phyloP scores from a whole-genome alignment of 2,888 invertebrate genomes.

The Lagria hirta region DNA sequence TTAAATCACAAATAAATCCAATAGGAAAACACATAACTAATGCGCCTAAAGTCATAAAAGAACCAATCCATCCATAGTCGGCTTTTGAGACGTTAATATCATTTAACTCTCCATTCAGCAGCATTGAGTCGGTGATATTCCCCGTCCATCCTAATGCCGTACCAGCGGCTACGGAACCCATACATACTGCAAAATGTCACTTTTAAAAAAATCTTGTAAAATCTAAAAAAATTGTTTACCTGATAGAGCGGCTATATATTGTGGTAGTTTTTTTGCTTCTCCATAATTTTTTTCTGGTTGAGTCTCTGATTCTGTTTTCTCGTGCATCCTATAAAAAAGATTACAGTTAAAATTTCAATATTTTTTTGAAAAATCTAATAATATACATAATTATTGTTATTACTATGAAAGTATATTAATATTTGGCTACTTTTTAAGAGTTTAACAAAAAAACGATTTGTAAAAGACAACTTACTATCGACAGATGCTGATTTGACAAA shows the following conservation, averaged over 20 bases:
- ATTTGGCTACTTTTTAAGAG: too few relatives aligned
- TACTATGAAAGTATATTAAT: too few relatives aligned
- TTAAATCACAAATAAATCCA: constrained; percentile 20
- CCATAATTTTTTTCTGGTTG: constrained; percentile 4
- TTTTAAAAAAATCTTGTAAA: background rate
- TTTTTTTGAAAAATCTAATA: too few relatives aligned
- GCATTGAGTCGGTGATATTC: constrained; percentile 58
- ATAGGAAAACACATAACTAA: constrained; percentile 21
- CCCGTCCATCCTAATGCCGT: constrained; percentile 76
- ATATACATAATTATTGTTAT: too few relatives aligned
- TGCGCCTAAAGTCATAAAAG: constrained; percentile 20
- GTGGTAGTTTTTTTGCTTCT: constrained; percentile 58
- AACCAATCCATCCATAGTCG: constrained; percentile 63
- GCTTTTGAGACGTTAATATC: constrained; percentile 55
- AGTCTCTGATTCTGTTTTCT: too few relatives aligned
- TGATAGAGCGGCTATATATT: constrained; percentile 66
- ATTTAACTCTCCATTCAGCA: constrained; percentile 56
- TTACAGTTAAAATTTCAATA: too few relatives aligned
- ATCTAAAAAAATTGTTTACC: constrained; percentile 47
- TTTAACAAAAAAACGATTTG: too few relatives aligned
- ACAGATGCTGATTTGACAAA: too few relatives aligned
- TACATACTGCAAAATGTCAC: constrained; percentile 59
- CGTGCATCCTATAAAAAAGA: too few relatives aligned
- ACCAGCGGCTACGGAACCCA: constrained; percentile 76
- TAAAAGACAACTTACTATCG: too few relatives aligned